Percentiles rank a stretch among this genome's conserved stretches.
phyloP scores from a whole-genome alignment of 2,888 invertebrate genomes.

The Eretmocerus hayati region DNA sequence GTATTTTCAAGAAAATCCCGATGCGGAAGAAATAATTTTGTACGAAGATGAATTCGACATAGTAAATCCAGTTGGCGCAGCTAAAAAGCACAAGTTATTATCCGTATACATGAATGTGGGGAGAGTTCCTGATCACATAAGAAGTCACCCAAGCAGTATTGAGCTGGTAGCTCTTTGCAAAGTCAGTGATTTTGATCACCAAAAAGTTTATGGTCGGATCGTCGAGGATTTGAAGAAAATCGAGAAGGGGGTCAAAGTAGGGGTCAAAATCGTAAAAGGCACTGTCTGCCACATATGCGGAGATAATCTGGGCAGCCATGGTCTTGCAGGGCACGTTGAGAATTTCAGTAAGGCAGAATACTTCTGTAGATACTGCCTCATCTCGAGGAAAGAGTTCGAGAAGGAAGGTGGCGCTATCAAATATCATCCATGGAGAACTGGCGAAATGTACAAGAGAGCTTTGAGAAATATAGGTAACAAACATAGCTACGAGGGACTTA shows the following conservation, averaged over 20 bases:
- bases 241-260: no score
- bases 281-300: conserved; percentile 24
- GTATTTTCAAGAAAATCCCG: conserved; percentile 12
- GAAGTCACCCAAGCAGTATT: conserved; percentile 27
- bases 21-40: conserved; percentile 25
- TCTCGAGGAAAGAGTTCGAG: not conserved
- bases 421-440: not conserved
- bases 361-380: conserved; percentile 29
- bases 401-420: not conserved
- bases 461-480: not conserved
- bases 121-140: conserved; percentile 27
- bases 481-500: conserved; percentile 13
- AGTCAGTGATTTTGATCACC: conserved; percentile 28
- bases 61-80: conserved; percentile 34
- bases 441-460: conserved; percentile 3
- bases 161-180: conserved; percentile 31
- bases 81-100: conserved; percentile 32
- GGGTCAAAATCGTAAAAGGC: conserved; percentile 17
- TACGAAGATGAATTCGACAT: no score
- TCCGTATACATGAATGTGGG: conserved; percentile 31
- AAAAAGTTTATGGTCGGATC: conserved; percentile 24
- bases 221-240: no score
- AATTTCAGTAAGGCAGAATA: conserved; percentile 27
- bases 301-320: conserved; percentile 24
- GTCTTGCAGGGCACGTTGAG: conserved; percentile 31